Conservation (phyloP, 1,140 invertebrate species). For the Pachyrhynchus sulphureomaculatus region DNA sequence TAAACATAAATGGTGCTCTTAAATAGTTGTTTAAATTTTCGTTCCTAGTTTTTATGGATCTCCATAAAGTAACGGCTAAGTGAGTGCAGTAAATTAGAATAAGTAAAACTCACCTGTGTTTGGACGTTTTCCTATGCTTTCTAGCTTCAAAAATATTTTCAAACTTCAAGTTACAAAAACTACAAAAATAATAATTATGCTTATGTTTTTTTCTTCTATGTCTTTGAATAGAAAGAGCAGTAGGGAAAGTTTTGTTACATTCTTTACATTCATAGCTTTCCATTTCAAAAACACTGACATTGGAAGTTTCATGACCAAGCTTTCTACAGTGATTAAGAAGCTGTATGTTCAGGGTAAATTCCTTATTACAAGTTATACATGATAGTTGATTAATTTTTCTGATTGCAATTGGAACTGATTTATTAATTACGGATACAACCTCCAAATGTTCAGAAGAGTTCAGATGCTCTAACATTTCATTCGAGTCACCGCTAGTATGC, state of each 20-base stretch:
- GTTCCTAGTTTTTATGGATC: too few species aligned
- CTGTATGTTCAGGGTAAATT: slow-evolving; percentile 71
- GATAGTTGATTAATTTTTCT: slow-evolving; percentile 63
- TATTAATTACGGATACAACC: slow-evolving; percentile 70
- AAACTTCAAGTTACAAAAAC: slow-evolving; percentile 66
- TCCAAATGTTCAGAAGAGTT: slow-evolving; percentile 66
- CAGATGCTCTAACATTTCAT: slow-evolving; percentile 71
- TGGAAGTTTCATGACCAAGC: slow-evolving; percentile 53
- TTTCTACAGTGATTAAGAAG: slow-evolving; percentile 63
- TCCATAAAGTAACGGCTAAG: too few species aligned
- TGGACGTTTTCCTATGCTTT: slow-evolving; percentile 63
- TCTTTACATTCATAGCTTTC: slow-evolving; percentile 53
- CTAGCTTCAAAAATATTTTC: slow-evolving; percentile 61
- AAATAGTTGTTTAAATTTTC: too few species aligned
- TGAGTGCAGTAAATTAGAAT: too few species aligned
- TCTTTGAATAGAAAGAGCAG: slow-evolving; percentile 64
- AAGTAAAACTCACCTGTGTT: slow-evolving; percentile 64
- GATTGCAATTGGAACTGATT: slow-evolving; percentile 78
- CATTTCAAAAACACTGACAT: slow-evolving; percentile 16
- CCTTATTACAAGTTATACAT: slow-evolving; percentile 62
- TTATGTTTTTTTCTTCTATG: slow-evolving; percentile 61
- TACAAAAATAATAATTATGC: slow-evolving; percentile 64
- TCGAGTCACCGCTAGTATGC: slow-evolving; percentile 64
- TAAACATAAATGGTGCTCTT: too few species aligned
- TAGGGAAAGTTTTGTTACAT: slow-evolving; percentile 61